Evolutionary conservation across 2,888 invertebrate species (phyloP), one percentile per base, ranked within the genome.

Genomic region (Argynnis bischoffii): DNA sequence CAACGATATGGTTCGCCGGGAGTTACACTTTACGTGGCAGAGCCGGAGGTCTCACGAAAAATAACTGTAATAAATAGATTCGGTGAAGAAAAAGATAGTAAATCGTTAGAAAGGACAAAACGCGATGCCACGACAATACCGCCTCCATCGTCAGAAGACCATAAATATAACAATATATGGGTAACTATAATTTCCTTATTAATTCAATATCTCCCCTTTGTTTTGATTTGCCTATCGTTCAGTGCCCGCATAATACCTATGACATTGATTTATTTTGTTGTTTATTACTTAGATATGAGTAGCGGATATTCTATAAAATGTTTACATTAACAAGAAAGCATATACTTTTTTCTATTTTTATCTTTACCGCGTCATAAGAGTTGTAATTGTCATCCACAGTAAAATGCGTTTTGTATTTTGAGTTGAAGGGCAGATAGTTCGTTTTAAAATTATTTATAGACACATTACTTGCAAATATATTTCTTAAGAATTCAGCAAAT

Each of bases 151-250:
- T 76, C 78, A 53, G 74, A 82, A 67, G 89, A 66, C 35, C 21
- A 50, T 47, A 63, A 85, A 83, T 92, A 91, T 77, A 88, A 90
- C 72, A 92, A 87, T 84, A 90, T 91, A 81, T 92, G 92, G 93
- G 93, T 93, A 89, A 88, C 76, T 63, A 63, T 63, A 21, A 48
- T 69, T 68, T 72, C 56, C 61, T 55, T 55, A 67, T 63, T 71
- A 71, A 76, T 78, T 77, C 70, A 71, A 77, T 79, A 75, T 69
- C 72, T 81, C 81, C 81, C 81, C 82, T 83, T 83, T 83, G 78
- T 83, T 80, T 77, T 75, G 76, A 79, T 77, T 77, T 72, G 70
- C 75, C 72, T 70, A 70, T 73, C 73, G 74, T 70, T 67, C 67
- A 61, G 63, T 59, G 67, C 75, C 73, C 69, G 73, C 72, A 75